Evolutionary conservation across 2,888 invertebrate species (phyloP), one percentile per base, ranked within the genome.

Genomic region (Aproaerema taeniolella): DNA sequence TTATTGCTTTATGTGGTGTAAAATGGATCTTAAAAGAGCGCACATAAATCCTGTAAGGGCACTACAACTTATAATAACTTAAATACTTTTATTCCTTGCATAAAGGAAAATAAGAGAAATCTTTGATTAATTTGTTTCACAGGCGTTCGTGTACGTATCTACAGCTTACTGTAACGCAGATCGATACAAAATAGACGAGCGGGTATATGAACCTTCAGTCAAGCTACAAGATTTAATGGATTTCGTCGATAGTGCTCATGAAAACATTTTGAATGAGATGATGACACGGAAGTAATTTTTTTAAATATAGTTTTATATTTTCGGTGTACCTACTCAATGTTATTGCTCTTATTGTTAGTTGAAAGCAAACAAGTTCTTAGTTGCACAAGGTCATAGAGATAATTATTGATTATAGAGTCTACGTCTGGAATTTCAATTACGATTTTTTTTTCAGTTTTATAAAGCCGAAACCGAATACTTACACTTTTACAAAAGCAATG

Each of bases 91-190:
- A n/a, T n/a, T n/a, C n/a, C n/a, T n/a, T n/a, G n/a, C n/a, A n/a
- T n/a, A n/a, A n/a, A n/a, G n/a, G n/a, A n/a, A n/a, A n/a, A n/a
- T n/a, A n/a, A n/a, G n/a, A n/a, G n/a, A n/a, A n/a, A n/a, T n/a
- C n/a, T 20, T 20, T 20, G 20, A 20, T 8, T 20, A 20, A 20
- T 20, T 20, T 20, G 5, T 8, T 20, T 20, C 11, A 1, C 74
- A 91, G 90, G 91, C 90, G 0, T 81, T 95, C 15, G 76, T 95
- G 2, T 95, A 97, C 72, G 92, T 96, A 0, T 96, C 96, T 0
- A 96, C 97, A 0, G 94, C 95, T 0, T 97, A 95, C 76, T 91
- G 94, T 45, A 95, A 97, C 73, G 91, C 93, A 9, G 92, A 95
- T 51, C 88, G 88, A 31, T 68, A 85, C 1, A 80, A 83, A 2